A percentile compares a stretch with the other conserved stretches of the same genome.
Evolutionary conservation across 2,797 vertebrate species (phyloP).

Genomic region (Macropus fuliginosus): DNA sequence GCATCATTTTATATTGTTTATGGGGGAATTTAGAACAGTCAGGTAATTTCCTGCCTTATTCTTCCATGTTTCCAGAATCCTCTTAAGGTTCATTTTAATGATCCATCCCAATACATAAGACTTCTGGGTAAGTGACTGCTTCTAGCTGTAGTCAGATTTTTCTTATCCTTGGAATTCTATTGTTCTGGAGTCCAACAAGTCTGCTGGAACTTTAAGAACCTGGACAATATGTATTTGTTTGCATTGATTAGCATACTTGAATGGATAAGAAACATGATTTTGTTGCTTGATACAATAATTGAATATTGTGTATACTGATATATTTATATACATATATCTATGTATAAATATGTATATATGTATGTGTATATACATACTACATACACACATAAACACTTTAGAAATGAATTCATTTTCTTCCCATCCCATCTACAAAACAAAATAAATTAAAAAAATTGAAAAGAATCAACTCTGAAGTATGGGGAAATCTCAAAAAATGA

Average conservation of each 20-base stretch:
- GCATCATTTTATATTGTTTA: too few relatives aligned
- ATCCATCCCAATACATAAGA: too few relatives aligned
- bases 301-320: background rate
- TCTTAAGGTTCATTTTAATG: too few relatives aligned
- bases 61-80: too few relatives aligned
- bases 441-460: background rate
- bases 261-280: background rate
- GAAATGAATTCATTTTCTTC: conserved; percentile 11
- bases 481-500: background rate
- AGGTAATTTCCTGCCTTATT: too few relatives aligned
- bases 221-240: background rate
- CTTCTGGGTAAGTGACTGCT: background rate
- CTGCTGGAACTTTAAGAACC: conserved; percentile 7
- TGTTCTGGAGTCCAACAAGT: background rate
- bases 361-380: too few relatives aligned
- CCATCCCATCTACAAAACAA: background rate
- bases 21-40: too few relatives aligned
- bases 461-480: background rate
- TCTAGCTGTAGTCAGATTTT: background rate
- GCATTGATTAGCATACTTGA: background rate
- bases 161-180: background rate
- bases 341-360: too few relatives aligned
- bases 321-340: too few relatives aligned
- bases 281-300: background rate
- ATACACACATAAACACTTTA: background rate